These are phyloP conservation scores for Aurelia aurita DNA, from an alignment of 30 jellyfish, hydroid and myxozoan species.

Conservation along the genomic window DNA sequence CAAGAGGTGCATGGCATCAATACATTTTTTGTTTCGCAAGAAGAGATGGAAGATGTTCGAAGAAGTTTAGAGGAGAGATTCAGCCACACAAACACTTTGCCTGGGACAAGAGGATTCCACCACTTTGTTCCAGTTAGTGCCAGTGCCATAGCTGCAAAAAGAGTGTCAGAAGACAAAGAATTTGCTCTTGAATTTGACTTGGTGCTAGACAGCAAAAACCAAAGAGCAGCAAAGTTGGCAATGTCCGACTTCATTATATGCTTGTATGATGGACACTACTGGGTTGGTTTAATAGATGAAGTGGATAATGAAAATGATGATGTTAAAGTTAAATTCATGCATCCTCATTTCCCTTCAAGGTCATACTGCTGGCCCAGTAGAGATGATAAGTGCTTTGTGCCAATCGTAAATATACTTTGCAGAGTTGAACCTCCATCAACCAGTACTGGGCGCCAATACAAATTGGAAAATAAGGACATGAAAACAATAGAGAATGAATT, in stretches of 20 bases:
- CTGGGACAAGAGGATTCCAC: slow-evolving; percentile 37
- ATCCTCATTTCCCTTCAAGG: slow-evolving; percentile 31
- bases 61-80: neutral
- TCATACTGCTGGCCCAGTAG: neutral
- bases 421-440: neutral
- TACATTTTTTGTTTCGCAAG: neutral
- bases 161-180: slow-evolving; percentile 17
- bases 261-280: slow-evolving; percentile 6
- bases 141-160: slow-evolving; percentile 13
- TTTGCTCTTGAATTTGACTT: slow-evolving; percentile 10
- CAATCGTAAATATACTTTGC: neutral
- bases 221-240: neutral
- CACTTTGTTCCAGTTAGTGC: slow-evolving; percentile 5
- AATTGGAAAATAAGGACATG: neutral
- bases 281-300: slow-evolving; percentile 18
- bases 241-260: neutral
- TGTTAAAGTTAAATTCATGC: slow-evolving; percentile 15
- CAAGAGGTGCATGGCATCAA: slow-evolving; percentile 5
- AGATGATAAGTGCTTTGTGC: neutral
- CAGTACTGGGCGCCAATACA: slow-evolving; percentile 1
- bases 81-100: slow-evolving; percentile 7
- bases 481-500: neutral
- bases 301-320: neutral
- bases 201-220: slow-evolving; percentile 5
- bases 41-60: neutral